These are phyloP conservation scores for Polyommatus iphigenia DNA, from an alignment of 2,888 invertebrate species.

Conservation along the genomic window DNA sequence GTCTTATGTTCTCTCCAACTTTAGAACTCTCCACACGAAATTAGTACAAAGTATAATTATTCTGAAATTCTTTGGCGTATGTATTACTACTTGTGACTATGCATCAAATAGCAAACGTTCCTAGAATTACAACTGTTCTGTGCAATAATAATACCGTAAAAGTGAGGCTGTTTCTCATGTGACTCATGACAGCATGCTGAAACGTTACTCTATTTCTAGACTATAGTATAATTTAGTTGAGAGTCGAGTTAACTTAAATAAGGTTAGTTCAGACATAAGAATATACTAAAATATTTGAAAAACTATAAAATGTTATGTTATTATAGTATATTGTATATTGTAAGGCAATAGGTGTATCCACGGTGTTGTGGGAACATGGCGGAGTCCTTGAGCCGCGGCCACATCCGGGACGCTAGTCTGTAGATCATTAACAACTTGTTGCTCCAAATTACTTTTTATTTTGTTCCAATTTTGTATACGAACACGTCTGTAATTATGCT, in stretches of 20 bases:
- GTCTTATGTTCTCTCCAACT: neutral
- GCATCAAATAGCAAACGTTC: neutral
- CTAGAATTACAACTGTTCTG: neutral
- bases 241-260: too few relatives aligned
- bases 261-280: too few relatives aligned
- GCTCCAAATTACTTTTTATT: neutral
- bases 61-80: neutral
- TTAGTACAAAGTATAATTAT: neutral
- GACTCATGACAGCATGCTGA: neutral
- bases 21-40: neutral
- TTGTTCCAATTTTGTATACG: neutral
- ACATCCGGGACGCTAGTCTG: slow-evolving; percentile 19
- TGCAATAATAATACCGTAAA: neutral
- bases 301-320: neutral
- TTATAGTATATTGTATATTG: too few relatives aligned
- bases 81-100: neutral
- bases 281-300: too few relatives aligned
- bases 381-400: slow-evolving; percentile 12
- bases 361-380: neutral
- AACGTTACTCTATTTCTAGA: neutral
- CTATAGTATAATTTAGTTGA: too few relatives aligned
- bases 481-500: neutral
- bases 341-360: neutral
- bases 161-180: neutral
- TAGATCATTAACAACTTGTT: slow-evolving; percentile 11